Evolutionary conservation across 2,113 vertebrate species (phyloP).

Genomic region (Emydocephalus ijimae): DNA sequence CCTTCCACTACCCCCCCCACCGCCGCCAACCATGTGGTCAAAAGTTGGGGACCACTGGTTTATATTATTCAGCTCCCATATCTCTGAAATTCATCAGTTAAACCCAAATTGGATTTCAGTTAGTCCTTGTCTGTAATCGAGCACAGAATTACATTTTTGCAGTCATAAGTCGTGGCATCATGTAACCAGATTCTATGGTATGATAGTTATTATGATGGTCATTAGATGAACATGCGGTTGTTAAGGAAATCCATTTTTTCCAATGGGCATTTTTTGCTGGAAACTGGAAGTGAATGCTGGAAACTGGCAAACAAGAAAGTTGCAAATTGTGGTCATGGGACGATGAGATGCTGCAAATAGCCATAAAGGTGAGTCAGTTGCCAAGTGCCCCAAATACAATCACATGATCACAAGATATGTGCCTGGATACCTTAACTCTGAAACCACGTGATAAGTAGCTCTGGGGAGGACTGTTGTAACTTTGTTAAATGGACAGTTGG

Average conservation of each 20-base stretch:
- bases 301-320: too few relatives aligned
- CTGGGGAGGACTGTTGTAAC: neutral
- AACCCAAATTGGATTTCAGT: neutral
- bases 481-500: neutral
- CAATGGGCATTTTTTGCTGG: too few relatives aligned
- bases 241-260: neutral
- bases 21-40: neutral
- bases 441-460: neutral
- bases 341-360: too few relatives aligned
- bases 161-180: neutral
- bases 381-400: neutral
- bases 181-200: neutral
- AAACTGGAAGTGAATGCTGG: too few relatives aligned
- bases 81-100: neutral
- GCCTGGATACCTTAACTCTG: neutral
- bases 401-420: neutral
- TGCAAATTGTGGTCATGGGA: too few relatives aligned
- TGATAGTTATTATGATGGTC: neutral
- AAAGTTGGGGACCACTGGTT: neutral
- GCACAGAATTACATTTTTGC: neutral
- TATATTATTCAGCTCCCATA: neutral
- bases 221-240: neutral
- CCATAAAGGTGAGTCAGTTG: neutral
- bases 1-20: rapidly evolving
- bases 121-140: neutral